Percentiles rank a stretch among this genome's conserved stretches.
phyloP scores from a whole-genome alignment of 2,113 vertebrate genomes.

The Onychostoma macrolepis region DNA sequence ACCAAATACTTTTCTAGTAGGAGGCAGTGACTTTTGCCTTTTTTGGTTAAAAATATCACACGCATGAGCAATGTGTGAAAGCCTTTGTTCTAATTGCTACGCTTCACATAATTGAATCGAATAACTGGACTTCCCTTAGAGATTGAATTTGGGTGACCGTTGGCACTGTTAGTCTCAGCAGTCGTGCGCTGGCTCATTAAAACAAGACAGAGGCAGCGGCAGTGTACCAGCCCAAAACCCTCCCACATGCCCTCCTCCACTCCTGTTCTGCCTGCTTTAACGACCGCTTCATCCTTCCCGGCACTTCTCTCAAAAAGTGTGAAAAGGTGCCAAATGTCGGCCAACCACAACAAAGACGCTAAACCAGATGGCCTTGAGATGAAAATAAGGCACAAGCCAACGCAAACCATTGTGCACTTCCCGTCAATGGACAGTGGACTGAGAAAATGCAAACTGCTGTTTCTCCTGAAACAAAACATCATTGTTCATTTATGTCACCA shows the following conservation, averaged over 20 bases:
- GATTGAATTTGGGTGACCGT: background rate
- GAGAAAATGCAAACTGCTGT: background rate
- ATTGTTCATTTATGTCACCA: background rate
- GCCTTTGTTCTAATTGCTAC: background rate
- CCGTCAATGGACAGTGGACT: constrained; percentile 1
- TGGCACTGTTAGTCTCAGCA: background rate
- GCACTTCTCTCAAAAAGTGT: constrained; percentile 22
- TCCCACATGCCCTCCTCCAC: background rate
- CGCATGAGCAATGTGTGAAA: background rate
- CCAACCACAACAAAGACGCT: constrained; percentile 22
- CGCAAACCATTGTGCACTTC: constrained; percentile 5
- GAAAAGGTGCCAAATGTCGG: background rate
- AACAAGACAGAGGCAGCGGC: background rate
- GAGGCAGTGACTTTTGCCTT: background rate
- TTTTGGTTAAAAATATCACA: background rate
- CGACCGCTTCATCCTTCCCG: background rate
- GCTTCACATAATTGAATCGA: background rate
- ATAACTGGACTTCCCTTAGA: background rate
- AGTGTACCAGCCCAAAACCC: background rate
- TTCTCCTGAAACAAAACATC: background rate
- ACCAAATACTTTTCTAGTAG: background rate
- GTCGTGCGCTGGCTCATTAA: background rate
- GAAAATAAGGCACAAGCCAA: constrained; percentile 12
- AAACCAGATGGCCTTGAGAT: background rate
- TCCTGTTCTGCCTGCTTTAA: constrained; percentile 17